These are phyloP conservation scores for Platerodrilus igneus DNA, from an alignment of 2,888 invertebrate species.

Conservation along the genomic window DNA sequence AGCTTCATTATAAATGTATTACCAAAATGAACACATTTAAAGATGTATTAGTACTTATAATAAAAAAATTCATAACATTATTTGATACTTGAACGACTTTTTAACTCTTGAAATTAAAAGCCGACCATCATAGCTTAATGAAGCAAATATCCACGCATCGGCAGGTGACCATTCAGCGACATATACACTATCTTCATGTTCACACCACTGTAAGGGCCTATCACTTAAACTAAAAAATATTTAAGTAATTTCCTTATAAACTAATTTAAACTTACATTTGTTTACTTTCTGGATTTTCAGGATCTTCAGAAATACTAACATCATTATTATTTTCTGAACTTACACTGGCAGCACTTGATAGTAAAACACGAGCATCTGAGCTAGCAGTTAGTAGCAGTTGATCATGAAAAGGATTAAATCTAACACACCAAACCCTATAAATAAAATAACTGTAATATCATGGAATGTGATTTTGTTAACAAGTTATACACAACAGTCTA, in stretches of 20 bases:
- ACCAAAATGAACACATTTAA: too few species aligned
- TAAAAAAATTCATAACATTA: conserved; percentile 60
- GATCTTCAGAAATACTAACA: conserved; percentile 49
- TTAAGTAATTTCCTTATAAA: conserved; percentile 2
- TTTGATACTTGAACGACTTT: conserved; percentile 90
- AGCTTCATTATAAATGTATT: too few species aligned
- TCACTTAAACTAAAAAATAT: conserved; percentile 62
- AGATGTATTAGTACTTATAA: too few species aligned
- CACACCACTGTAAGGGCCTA: conserved; percentile 86
- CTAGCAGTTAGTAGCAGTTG: conserved; percentile 91
- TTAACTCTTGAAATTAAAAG: conserved; percentile 91
- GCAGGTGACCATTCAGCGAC: conserved; percentile 95
- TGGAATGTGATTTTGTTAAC: too few species aligned
- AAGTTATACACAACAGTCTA: too few species aligned
- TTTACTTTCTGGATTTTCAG: conserved; percentile 49
- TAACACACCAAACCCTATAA: conserved; percentile 83
- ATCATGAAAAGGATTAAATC: conserved; percentile 96
- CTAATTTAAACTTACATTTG: conserved; percentile 46
- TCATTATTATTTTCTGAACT: conserved; percentile 72
- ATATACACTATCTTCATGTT: conserved; percentile 98
- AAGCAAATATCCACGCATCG: conserved; percentile 99
- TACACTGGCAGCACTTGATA: conserved; percentile 82
- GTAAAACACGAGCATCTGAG: conserved; percentile 87
- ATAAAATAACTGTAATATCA: conserved; percentile 9
- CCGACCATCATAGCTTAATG: conserved; percentile 93